Conservation (phyloP, 2,888 invertebrate genomes). For the Philereme vetulata region DNA sequence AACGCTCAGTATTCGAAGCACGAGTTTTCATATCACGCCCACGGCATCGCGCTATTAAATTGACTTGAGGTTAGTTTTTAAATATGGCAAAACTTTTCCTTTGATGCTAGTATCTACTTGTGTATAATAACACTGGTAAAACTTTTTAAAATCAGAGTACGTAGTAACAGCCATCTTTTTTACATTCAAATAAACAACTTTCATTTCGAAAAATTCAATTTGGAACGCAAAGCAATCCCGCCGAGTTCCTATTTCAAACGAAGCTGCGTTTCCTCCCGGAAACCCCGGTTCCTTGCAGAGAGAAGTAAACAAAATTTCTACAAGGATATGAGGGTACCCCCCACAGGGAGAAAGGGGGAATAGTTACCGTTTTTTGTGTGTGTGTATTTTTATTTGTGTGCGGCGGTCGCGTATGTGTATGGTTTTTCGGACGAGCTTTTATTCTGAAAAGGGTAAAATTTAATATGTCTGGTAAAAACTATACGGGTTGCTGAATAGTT, state of each 20-base stretch:
- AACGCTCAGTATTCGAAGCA: slow-evolving; percentile 73
- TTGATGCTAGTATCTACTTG: no score
- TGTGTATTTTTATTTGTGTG: slow-evolving; percentile 73
- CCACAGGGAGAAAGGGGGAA: slow-evolving; percentile 43
- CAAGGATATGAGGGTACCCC: slow-evolving; percentile 76
- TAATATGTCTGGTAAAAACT: slow-evolving; percentile 58
- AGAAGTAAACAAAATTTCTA: slow-evolving; percentile 83
- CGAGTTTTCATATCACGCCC: slow-evolving; percentile 75
- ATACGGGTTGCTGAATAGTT: slow-evolving; percentile 42
- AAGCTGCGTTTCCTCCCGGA: slow-evolving; percentile 59
- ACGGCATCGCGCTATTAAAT: slow-evolving; percentile 50
- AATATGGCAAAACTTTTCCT: background rate
- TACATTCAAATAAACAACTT: slow-evolving; percentile 19
- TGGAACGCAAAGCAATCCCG: slow-evolving; percentile 63
- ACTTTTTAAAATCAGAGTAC: no score
- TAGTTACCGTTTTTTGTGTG: slow-evolving; percentile 81
- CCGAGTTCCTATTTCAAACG: slow-evolving; percentile 67
- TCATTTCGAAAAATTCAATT: slow-evolving; percentile 37
- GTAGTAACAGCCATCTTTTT: no score
- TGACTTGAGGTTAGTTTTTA: slow-evolving; percentile 47
- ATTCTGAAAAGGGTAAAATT: slow-evolving; percentile 60
- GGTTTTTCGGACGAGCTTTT: slow-evolving; percentile 65
- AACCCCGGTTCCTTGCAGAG: slow-evolving; percentile 72
- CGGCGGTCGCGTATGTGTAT: slow-evolving; percentile 32
- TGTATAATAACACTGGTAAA: no score